These are phyloP conservation scores for Sigmodon hispidus DNA, from an alignment of 2,113 vertebrate species.

Conservation along the genomic window DNA sequence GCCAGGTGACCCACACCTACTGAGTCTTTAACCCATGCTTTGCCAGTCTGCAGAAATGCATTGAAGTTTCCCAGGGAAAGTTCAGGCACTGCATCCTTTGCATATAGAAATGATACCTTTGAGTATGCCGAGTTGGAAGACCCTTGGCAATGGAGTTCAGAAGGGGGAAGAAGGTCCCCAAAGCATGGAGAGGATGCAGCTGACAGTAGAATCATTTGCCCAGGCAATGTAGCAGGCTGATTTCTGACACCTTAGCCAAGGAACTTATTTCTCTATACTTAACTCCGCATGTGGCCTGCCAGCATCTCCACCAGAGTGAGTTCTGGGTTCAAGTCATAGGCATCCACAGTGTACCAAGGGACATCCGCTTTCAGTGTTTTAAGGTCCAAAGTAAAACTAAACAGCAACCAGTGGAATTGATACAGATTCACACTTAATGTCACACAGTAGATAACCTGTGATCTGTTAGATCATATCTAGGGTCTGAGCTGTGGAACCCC, in stretches of 20 bases:
- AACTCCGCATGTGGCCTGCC: fast-evolving
- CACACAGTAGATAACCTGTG: fast-evolving
- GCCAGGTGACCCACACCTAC: not conserved
- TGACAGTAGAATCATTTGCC: not conserved
- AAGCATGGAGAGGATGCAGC: not conserved
- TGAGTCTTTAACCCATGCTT: fast-evolving
- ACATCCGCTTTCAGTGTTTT: not conserved
- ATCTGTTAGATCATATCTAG: not conserved
- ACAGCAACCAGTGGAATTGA: fast-evolving
- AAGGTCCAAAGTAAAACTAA: not conserved
- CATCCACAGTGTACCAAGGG: fast-evolving
- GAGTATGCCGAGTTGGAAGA: not conserved
- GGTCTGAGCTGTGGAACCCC: not conserved
- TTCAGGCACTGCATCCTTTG: not conserved
- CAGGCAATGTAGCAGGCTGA: not conserved
- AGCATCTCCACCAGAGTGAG: fast-evolving
- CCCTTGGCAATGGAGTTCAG: not conserved
- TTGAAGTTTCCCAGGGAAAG: not conserved
- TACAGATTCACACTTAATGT: no score
- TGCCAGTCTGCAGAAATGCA: not conserved
- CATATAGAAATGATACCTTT: not conserved
- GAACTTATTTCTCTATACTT: not conserved
- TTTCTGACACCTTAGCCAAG: not conserved
- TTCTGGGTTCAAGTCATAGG: not conserved
- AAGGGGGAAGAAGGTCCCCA: no score